These are phyloP conservation scores for Phocoena sinus DNA, from an alignment of 2,113 vertebrate genomes.

Conservation along the genomic window DNA sequence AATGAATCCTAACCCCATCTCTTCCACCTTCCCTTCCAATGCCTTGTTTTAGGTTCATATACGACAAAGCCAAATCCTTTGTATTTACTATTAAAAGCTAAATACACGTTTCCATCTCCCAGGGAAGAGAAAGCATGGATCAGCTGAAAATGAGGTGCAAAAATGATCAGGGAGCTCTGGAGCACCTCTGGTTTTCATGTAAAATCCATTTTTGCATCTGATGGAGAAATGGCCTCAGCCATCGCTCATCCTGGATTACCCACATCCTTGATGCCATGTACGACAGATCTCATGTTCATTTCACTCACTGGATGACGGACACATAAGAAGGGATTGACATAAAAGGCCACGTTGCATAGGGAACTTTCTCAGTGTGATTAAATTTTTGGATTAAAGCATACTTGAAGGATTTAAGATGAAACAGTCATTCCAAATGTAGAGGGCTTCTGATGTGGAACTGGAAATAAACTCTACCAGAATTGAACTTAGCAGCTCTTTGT, in stretches of 20 bases:
- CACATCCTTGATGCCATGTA: neutral
- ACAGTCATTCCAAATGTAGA: neutral
- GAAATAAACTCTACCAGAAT: neutral
- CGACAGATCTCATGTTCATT: neutral
- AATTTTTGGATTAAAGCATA: slow-evolving; percentile 40
- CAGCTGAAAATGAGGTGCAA: neutral
- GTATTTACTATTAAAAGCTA: neutral
- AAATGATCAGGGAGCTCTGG: neutral
- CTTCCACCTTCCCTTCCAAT: neutral
- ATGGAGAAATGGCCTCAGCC: neutral
- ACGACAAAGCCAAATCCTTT: neutral
- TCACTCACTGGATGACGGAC: neutral
- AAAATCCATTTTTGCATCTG: neutral
- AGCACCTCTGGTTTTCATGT: neutral
- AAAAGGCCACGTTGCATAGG: neutral
- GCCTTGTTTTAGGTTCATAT: neutral
- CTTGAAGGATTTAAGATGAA: neutral
- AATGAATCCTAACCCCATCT: neutral
- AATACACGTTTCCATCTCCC: neutral
- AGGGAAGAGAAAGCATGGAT: neutral
- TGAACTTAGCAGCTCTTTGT: neutral
- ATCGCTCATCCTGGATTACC: neutral
- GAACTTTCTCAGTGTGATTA: neutral
- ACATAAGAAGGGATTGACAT: neutral
- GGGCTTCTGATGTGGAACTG: neutral